phyloP scores from a whole-genome alignment of 2,888 invertebrate genomes.

The Microchrysa polita region DNA sequence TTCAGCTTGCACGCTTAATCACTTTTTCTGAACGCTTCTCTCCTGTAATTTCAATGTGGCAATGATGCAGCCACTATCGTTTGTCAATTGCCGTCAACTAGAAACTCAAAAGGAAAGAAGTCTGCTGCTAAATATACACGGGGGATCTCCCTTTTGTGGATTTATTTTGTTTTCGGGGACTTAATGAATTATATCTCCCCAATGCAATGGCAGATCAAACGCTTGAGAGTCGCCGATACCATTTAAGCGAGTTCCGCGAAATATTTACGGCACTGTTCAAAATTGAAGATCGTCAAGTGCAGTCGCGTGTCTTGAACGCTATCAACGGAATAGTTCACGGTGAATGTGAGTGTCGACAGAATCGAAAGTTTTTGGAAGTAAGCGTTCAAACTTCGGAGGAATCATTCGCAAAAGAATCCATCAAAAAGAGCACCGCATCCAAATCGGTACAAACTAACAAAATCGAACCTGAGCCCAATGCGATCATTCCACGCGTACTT shows the following conservation, averaged over 20 bases:
- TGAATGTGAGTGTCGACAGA: slow-evolving; percentile 36
- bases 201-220: too few species aligned
- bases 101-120: too few species aligned
- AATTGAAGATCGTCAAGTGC: slow-evolving; percentile 58
- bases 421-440: not conserved
- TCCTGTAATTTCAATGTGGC: too few species aligned
- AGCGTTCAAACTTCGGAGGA: slow-evolving; percentile 34
- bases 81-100: too few species aligned
- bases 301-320: slow-evolving; percentile 58
- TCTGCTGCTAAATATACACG: too few species aligned
- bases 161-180: too few species aligned
- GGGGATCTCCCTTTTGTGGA: too few species aligned
- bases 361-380: slow-evolving; percentile 10
- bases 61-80: too few species aligned
- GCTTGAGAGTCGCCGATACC: slow-evolving; percentile 52
- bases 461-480: not conserved
- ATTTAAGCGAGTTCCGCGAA: slow-evolving; percentile 53
- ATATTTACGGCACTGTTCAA: slow-evolving; percentile 58
- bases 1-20: too few species aligned
- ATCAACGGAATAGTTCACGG: slow-evolving; percentile 55
- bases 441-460: slow-evolving; percentile 8
- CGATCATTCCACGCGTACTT: not conserved
- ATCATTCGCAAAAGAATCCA: not conserved
- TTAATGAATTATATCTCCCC: too few species aligned
- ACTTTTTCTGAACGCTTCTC: too few species aligned